Conservation (phyloP, 2,797 vertebrate genomes). For the Syncerus caffer region DNA sequence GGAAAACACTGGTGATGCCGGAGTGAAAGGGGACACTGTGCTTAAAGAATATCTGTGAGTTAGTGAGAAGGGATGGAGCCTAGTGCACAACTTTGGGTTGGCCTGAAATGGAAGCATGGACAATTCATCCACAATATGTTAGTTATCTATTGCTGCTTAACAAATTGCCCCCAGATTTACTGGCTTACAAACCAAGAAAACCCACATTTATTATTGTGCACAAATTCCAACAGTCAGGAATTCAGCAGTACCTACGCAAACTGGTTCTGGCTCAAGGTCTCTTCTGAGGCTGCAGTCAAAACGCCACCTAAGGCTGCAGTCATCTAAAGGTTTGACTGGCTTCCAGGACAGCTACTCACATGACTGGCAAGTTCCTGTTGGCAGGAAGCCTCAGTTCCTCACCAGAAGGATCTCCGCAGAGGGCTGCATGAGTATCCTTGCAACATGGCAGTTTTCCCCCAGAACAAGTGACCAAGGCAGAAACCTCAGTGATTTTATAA, state of each 20-base stretch:
- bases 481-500: not conserved
- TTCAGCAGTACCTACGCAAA: not conserved
- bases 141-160: not conserved
- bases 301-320: not conserved
- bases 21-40: not conserved
- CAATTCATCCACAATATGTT: not conserved
- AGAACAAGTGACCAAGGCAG: not conserved
- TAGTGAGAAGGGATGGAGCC: not conserved
- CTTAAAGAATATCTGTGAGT: not conserved
- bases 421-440: not conserved
- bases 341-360: not conserved
- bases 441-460: not conserved
- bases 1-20: not conserved
- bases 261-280: not conserved
- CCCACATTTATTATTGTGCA: not conserved
- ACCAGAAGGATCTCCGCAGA: not conserved
- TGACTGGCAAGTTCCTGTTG: not conserved
- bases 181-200: not conserved
- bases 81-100: not conserved
- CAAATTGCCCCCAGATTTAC: not conserved
- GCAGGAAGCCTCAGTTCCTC: not conserved
- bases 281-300: not conserved
- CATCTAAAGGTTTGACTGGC: not conserved
- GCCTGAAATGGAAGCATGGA: not conserved
- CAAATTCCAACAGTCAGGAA: not conserved